Evolutionary conservation across 2,888 invertebrate species (phyloP).

Genomic region (Acanthosepion lycidas): DNA sequence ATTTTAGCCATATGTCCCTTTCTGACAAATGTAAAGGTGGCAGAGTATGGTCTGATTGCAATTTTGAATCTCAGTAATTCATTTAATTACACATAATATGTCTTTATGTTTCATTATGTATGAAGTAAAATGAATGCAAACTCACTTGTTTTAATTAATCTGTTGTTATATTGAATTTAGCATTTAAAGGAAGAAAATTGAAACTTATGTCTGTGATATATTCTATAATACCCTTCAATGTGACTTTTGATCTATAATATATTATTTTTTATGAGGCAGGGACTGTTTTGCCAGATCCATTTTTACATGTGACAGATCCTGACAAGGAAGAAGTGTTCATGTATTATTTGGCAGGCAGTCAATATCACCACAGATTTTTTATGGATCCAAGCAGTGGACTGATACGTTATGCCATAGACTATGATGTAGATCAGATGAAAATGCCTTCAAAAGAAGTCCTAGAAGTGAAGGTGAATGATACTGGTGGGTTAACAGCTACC

Average conservation of each 20-base stretch:
- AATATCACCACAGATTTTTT: constrained; percentile 51
- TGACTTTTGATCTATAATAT: neutral
- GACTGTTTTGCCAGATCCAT: constrained; percentile 35
- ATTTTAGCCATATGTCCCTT: no score
- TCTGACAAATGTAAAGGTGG: no score
- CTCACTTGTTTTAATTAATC: no score
- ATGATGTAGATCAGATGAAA: constrained; percentile 53
- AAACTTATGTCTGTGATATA: neutral
- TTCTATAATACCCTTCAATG: neutral
- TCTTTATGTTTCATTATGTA: no score
- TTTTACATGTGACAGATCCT: neutral
- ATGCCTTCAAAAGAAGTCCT: constrained; percentile 52
- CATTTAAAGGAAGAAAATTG: neutral
- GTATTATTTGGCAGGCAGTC: constrained; percentile 8
- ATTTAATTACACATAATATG: no score
- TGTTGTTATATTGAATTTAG: no score
- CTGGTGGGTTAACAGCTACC: constrained; percentile 52
- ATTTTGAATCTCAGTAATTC: no score
- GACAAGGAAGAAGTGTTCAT: constrained; percentile 11
- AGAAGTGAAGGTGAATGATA: constrained; percentile 53
- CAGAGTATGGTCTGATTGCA: no score
- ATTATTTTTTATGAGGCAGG: constrained; percentile 24
- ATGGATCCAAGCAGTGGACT: constrained; percentile 49
- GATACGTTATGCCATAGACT: constrained; percentile 52
- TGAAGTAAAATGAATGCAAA: no score